A percentile compares a stretch with the other conserved stretches of the same genome.
phyloP scores from a whole-genome alignment of 2,113 vertebrate genomes.

The Pelecanoides urinatrix region DNA sequence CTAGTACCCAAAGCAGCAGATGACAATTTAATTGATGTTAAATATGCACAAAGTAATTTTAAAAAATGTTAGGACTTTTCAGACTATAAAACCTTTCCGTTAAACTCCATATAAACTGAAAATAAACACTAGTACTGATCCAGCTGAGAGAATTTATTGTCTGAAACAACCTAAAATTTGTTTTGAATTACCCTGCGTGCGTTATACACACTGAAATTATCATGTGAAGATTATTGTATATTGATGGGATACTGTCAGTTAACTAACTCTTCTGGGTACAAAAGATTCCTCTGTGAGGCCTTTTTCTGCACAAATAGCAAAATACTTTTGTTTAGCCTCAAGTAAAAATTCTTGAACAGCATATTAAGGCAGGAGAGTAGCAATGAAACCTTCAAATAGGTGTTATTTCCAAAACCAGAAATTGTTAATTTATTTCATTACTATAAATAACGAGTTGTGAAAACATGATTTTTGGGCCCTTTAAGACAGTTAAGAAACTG shows the following conservation, averaged over 20 bases:
- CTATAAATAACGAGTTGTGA: not conserved
- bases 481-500: not conserved
- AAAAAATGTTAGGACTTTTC: not conserved
- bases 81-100: not conserved
- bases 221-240: not conserved
- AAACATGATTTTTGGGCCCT: not conserved
- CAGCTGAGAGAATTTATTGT: slow-evolving; percentile 13
- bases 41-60: not conserved
- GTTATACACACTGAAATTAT: slow-evolving; percentile 6
- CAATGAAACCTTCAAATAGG: not conserved
- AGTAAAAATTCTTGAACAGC: not conserved
- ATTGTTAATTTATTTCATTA: not conserved
- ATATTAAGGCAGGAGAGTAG: not conserved
- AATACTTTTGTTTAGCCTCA: not conserved
- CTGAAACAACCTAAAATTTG: slow-evolving; percentile 27
- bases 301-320: not conserved
- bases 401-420: not conserved
- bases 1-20: not conserved
- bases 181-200: slow-evolving; percentile 2
- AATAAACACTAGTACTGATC: not conserved
- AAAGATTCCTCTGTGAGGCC: not conserved
- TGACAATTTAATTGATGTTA: not conserved
- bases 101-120: slow-evolving; percentile 40
- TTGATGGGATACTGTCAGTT: not conserved
- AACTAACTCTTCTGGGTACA: not conserved